Base-by-base conservation (phyloP, 2,113 vertebrate genomes). In the Semnornis frantzii region DNA sequence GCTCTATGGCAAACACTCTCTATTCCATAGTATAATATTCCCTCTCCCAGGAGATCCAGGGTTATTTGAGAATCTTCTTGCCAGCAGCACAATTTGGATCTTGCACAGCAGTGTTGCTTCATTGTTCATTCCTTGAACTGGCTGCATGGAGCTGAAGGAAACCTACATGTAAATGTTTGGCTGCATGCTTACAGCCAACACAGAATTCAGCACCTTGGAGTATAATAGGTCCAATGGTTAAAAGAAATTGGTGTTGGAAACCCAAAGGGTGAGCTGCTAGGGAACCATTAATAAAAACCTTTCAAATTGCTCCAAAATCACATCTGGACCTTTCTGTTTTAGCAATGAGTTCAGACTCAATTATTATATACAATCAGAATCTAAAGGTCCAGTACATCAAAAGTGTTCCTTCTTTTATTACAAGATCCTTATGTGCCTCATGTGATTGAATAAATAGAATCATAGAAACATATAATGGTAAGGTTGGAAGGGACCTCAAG, bases 51-150 rank as follows among this genome's bases (percentile, higher is more conserved):
- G 95, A 73, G 93, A 94, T 83, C 75, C 69, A 69, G 17, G 16
- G 90, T 95, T 96, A 92, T 95, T 97, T 98, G 91, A 96, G 89
- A 97, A 92, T 93, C 94, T 91, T 95, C 77, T 94, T 95, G 95
- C 95, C 93, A 92, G 93, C 87, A 97, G 93, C 94, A 92, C 59
- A 85, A 89, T 96, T 87, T 94, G 79, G 92, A 94, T 84, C 83
- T 97, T 89, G 72, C 85, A 83, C 58, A 79, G 74, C 81, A 96
- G 84, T 8, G 2, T 87, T 82, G 77, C 85, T 89, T 92, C 87
- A 83, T 95, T 94, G 72, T 96, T 96, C 94, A 60, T 63, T 92
- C 70, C 92, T 93, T 94, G 91, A 86, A 78, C 80, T 70, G 74
- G 90, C 81, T 52, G 65, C 84, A 89, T 74, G 76, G 85, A 87